Evolutionary conservation across 2,797 vertebrate genomes (phyloP).

Genomic region (Tamandua tetradactyla): DNA sequence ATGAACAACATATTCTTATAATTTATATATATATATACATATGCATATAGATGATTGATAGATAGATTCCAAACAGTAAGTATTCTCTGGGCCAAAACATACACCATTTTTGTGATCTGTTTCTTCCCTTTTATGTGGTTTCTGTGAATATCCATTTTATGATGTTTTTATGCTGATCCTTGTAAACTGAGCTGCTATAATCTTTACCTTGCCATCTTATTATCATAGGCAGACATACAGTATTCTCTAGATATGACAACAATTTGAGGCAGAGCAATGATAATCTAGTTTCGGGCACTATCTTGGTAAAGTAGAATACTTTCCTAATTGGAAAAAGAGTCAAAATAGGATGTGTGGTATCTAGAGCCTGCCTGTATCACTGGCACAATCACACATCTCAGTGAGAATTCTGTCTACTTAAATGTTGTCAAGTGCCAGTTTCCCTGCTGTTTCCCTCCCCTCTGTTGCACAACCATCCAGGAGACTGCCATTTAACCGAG

Average conservation of each 20-base stretch:
- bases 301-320: neutral
- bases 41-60: too few species aligned
- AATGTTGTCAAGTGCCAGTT: neutral
- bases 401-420: neutral
- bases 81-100: slow-evolving; percentile 15
- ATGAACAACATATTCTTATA: neutral
- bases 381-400: neutral
- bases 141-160: neutral
- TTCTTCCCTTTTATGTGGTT: neutral
- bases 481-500: slow-evolving; percentile 95
- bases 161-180: neutral
- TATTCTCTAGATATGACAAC: neutral
- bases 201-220: slow-evolving; percentile 30
- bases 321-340: neutral
- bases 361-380: neutral
- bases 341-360: neutral
- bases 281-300: neutral
- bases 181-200: slow-evolving; percentile 44
- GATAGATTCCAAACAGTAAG: too few species aligned
- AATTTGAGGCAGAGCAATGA: neutral
- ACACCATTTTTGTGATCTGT: neutral
- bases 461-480: slow-evolving; percentile 79
- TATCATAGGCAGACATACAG: neutral
- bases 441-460: neutral
- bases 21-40: neutral